Percentiles rank a stretch among this genome's conserved stretches.
Conservation (phyloP, 2,113 vertebrate genomes). For the Cacatua alba region DNA sequence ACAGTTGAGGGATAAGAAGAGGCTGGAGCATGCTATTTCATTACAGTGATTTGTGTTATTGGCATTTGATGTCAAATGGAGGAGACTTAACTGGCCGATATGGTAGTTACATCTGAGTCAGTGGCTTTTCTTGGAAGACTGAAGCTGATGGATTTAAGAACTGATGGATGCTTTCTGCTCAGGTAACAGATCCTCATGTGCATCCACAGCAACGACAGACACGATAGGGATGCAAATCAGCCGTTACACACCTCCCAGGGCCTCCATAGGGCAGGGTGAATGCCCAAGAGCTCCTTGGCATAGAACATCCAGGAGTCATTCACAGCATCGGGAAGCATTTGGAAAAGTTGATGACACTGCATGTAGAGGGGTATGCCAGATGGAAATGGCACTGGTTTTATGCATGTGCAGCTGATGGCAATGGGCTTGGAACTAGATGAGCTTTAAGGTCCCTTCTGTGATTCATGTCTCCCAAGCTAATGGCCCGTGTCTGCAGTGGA, state of each 20-base stretch:
- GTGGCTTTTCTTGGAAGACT: not conserved
- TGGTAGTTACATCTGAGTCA: not conserved
- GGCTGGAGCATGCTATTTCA: not conserved
- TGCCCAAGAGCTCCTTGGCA: not conserved
- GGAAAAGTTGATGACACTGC: not conserved
- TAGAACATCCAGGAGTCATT: not conserved
- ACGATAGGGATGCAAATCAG: not conserved
- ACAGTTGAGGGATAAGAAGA: not conserved
- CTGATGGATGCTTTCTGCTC: not conserved
- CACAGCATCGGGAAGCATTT: not conserved
- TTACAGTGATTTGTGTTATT: not conserved
- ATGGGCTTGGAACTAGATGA: not conserved
- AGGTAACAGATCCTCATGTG: not conserved
- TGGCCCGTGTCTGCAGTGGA: not conserved
- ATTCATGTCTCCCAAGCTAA: not conserved
- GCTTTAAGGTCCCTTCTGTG: not conserved
- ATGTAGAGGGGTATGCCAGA: not conserved
- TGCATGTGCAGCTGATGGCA: not conserved
- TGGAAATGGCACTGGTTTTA: not conserved
- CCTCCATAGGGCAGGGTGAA: not conserved
- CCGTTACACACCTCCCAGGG: fast-evolving
- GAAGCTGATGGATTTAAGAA: not conserved
- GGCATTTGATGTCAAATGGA: not conserved
- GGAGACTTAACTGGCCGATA: not conserved
- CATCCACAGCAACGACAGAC: not conserved